Conservation (phyloP, 2,888 invertebrate genomes). For the Miltochrista miniata region DNA sequence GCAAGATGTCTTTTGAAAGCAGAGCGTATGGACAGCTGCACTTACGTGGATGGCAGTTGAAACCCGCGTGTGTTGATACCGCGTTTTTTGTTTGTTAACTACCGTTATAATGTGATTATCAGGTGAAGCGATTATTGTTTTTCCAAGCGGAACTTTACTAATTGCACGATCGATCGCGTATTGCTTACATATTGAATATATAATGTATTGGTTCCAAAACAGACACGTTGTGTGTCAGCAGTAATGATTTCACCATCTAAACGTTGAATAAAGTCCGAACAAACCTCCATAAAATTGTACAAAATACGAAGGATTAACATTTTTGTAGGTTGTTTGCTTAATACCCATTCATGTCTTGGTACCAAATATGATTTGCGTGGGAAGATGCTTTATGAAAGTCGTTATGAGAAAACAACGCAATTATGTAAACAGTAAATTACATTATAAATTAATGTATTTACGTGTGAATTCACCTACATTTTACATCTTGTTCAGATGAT, state of each 20-base stretch:
- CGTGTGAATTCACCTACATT: too few relatives aligned
- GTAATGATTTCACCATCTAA: background rate
- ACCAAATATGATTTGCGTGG: slow-evolving; percentile 26
- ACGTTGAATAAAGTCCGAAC: background rate
- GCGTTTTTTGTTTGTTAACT: too few relatives aligned
- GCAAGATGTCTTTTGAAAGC: too few relatives aligned
- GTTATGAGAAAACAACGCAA: slow-evolving; percentile 5
- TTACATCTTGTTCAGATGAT: too few relatives aligned
- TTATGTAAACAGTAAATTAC: background rate
- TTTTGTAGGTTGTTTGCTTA: slow-evolving; percentile 14
- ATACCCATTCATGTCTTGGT: slow-evolving; percentile 13
- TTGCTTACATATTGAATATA: background rate
- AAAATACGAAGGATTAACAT: slow-evolving; percentile 15
- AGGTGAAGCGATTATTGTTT: background rate
- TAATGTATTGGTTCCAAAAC: slow-evolving; percentile 2
- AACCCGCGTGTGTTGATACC: too few relatives aligned
- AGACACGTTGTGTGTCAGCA: background rate
- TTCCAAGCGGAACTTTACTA: background rate
- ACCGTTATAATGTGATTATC: too few relatives aligned
- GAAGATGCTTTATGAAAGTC: slow-evolving; percentile 21
- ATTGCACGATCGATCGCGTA: too few relatives aligned
- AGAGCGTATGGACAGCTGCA: too few relatives aligned
- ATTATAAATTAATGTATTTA: too few relatives aligned
- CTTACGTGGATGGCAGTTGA: too few relatives aligned
- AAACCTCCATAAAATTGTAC: background rate